phyloP scores from a whole-genome alignment of 1,140 invertebrate genomes.

The Drosophila novamexicana region DNA sequence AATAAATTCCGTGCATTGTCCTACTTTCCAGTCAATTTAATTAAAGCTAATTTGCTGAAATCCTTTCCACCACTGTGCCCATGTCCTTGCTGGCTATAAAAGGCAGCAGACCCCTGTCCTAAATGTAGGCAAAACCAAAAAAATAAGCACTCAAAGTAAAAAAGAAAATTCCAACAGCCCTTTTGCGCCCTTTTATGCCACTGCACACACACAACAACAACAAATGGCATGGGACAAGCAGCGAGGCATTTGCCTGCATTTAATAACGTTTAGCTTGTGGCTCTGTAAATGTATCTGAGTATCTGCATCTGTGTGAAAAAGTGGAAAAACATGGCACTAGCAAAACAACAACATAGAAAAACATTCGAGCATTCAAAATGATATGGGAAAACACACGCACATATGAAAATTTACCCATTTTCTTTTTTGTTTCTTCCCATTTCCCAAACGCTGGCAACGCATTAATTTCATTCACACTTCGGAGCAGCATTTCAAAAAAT shows the following conservation, averaged over 20 bases:
- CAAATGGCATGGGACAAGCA: constrained; percentile 59
- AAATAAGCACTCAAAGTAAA: constrained; percentile 63
- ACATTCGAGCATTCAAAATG: constrained; percentile 58
- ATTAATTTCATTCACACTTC: constrained; percentile 83
- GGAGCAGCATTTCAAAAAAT: constrained; percentile 64
- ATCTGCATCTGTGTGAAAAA: constrained; percentile 56
- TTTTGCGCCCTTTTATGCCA: constrained; percentile 55
- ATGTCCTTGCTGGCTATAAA: constrained; percentile 23
- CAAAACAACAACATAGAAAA: constrained; percentile 49
- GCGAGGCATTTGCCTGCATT: constrained; percentile 72
- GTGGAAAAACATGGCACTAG: constrained; percentile 34
- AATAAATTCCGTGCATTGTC: too few species aligned
- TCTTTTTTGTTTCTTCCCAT: constrained; percentile 6
- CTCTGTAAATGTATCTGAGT: constrained; percentile 50
- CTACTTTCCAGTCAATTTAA: too few species aligned
- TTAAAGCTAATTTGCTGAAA: background rate
- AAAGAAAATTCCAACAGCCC: constrained; percentile 44
- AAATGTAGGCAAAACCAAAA: constrained; percentile 72
- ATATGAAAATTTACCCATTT: constrained; percentile 62
- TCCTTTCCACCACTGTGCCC: constrained; percentile 23
- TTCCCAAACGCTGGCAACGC: constrained; percentile 53
- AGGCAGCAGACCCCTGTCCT: constrained; percentile 18
- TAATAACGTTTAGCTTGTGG: constrained; percentile 74
- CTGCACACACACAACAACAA: constrained; percentile 47
- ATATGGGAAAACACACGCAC: constrained; percentile 63